Evolutionary conservation across 2,888 invertebrate species (phyloP), one percentile per base, ranked within the genome.

Genomic region (Hemithea aestivaria): DNA sequence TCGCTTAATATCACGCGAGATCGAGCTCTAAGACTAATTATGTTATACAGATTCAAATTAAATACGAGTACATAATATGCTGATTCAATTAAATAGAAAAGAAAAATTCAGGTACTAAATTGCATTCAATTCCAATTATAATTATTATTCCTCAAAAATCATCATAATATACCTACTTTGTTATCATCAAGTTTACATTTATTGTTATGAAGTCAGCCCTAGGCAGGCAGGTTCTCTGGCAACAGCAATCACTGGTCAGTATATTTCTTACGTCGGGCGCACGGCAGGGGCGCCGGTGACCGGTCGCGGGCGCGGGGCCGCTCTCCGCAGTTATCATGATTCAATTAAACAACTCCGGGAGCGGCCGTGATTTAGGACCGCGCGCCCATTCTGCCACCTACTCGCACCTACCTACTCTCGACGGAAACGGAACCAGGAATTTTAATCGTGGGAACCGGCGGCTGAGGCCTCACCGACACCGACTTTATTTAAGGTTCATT

Each of bases 271-370:
- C 74, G 65, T 33, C 66, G 73, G 67, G 68, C 73, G 75, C 82
- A 77, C 2, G 16, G 16, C 16, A 5, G 16, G 16, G 30, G 30
- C 8, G n/a, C 26, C 34, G 22, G 16, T 2, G 3, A 5, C 3
- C 16, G 16, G 16, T 16, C 3, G 16, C 3, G 16, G 5, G 3
- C 22, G 66, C 61, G 59, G 66, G 73, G 67, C 69, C 75, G 75
- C 83, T 79, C 84, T 83, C 69, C 75, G 75, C 83, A 79, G 85
- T 83, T 85, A 87, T 85, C 85, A 74, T 78, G 84, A 87, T 87
- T 85, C 84, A 87, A 87, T 87, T 83, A 87, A 81, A 74, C 72
- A 73, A 73, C 66, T 61, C 56, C 58, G 66, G 62, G 64, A 61
- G 65, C 64, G 66, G 74, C 72, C 65, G 69, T 78, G 78, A 82